Evolutionary conservation across 2,888 invertebrate species (phyloP), one percentile per base, ranked within the genome.

Genomic region (Sialis fuliginosa): DNA sequence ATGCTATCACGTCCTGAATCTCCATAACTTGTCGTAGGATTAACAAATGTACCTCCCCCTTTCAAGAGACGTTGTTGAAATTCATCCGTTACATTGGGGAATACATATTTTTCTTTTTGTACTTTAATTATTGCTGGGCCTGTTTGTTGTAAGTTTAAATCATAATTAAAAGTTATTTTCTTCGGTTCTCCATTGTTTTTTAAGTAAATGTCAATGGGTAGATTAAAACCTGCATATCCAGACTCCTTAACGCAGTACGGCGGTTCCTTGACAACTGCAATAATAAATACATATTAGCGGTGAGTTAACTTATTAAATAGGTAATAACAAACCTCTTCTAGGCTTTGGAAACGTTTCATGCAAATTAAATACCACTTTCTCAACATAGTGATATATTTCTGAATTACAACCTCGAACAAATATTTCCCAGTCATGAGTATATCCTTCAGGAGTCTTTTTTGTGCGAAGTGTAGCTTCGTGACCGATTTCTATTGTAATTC

Each of bases 351-450:
- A 96, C 44, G 92, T 90, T 52, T 87, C 83, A 60, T 96, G 95
- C 46, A 96, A 72, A 60, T 81, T 71, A 62, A 95, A 95, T 31
- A 93, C 85, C 52, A 87, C 83, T 75, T 88, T 92, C 50, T 95
- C 93, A 48, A 95, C 81, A 71, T 88, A 96, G 62, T 85, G 77
- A 58, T 86, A 81, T 56, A 96, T 88, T 60, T 83, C 79, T 55
- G 83, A 82, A 60, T 92, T 89, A 54, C 79, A 77, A 47, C 93
- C 93, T 59, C 86, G 76, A 22, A 96, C 89, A 69, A 85, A 95
- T 46, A 96, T 81, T 65, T 89, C 88, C 96, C 96, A 96, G 64
- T 96, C 95, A 69, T 96, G 96, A 55, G 95, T 96, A 63, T 88
- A 93, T 42, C 91, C 93, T 62, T 91, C 88, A 22, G 79, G 77